These are phyloP conservation scores for Epinotia bilunana DNA, from an alignment of 2,888 invertebrate species.

Conservation along the genomic window DNA sequence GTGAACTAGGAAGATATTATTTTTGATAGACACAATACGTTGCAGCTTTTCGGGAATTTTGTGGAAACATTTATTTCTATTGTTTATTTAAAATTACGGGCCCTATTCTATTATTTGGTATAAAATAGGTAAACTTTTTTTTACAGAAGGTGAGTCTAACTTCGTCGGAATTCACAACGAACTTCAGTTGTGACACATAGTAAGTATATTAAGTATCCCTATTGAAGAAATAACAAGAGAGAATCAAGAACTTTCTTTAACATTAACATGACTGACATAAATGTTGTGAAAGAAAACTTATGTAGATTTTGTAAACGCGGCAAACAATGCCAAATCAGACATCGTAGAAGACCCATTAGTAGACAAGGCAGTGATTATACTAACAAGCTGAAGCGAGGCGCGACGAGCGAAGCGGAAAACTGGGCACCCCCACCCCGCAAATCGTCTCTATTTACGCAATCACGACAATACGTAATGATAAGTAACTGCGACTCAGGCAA, in stretches of 20 bases:
- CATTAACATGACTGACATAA: conserved; percentile 21
- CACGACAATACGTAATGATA: conserved; percentile 81
- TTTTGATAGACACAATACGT: conserved; percentile 50
- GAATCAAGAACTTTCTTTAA: conserved; percentile 1
- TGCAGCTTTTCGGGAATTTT: conserved; percentile 30
- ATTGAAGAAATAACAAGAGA: conserved; percentile 4
- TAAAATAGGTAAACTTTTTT: conserved; percentile 63
- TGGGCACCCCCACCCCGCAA: conserved; percentile 71
- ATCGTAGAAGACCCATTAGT: conserved; percentile 57
- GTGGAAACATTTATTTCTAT: conserved; percentile 24
- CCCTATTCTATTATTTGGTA: conserved; percentile 6
- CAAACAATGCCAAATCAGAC: conserved; percentile 59
- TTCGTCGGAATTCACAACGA: conserved; percentile 34
- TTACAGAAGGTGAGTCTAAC: conserved; percentile 80
- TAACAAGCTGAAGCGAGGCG: conserved; percentile 68
- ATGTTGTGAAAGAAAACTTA: conserved; percentile 33
- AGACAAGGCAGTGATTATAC: conserved; percentile 68
- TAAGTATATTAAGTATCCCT: conserved; percentile 17
- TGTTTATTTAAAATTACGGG: conserved; percentile 29
- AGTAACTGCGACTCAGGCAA: conserved; percentile 65
- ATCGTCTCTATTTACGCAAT: conserved; percentile 79
- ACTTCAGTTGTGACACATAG: not conserved
- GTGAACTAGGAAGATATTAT: conserved; percentile 61
- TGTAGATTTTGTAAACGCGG: conserved; percentile 35
- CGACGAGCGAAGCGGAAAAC: conserved; percentile 77